Evolutionary conservation across 2,888 invertebrate species (phyloP).

Genomic region (Parnassius mnemosyne): DNA sequence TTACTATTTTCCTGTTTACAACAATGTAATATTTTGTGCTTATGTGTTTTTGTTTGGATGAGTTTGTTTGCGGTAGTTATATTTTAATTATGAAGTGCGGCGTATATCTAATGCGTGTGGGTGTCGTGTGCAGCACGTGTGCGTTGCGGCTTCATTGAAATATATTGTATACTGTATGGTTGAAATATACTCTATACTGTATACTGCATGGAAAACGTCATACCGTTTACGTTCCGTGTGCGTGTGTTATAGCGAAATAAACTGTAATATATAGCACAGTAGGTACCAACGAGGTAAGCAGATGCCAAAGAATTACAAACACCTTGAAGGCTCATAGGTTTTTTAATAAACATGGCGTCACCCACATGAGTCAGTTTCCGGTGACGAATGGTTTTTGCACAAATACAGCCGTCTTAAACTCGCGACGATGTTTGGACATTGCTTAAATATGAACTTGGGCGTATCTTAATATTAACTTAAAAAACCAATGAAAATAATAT

Average conservation of each 20-base stretch:
- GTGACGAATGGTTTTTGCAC: slow-evolving; percentile 27
- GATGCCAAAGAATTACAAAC: neutral
- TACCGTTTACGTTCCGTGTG: no score
- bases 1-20: slow-evolving; percentile 16
- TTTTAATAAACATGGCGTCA: slow-evolving; percentile 36
- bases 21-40: slow-evolving; percentile 3
- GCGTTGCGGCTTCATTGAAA: no score
- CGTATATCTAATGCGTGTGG: no score
- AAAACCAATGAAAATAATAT: slow-evolving; percentile 7
- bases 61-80: no score
- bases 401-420: slow-evolving; percentile 14
- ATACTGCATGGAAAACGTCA: no score
- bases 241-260: no score
- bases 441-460: slow-evolving; percentile 22
- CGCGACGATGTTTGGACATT: slow-evolving; percentile 16
- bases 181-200: no score
- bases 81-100: no score
- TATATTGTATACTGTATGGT: no score
- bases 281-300: no score
- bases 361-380: slow-evolving; percentile 38
- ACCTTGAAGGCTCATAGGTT: slow-evolving; percentile 15
- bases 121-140: no score
- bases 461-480: slow-evolving; percentile 8
- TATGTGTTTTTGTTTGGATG: neutral
- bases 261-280: no score